A percentile compares a stretch with the other conserved stretches of the same genome.
Evolutionary conservation across 2,113 vertebrate genomes (phyloP).

Genomic region (Arenaria interpres): DNA sequence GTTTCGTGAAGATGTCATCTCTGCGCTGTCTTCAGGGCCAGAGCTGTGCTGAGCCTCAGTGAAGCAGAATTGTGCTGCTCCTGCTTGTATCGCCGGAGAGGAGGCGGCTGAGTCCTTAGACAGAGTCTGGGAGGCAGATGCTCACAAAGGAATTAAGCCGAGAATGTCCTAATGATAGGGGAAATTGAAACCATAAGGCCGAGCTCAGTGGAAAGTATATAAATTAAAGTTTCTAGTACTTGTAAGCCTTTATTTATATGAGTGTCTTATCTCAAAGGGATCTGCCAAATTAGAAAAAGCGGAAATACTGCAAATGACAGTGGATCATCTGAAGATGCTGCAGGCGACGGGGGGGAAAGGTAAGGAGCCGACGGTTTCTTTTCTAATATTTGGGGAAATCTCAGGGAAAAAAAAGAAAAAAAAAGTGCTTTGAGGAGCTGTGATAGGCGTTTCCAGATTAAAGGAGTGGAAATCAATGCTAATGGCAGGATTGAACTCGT

Average conservation of each 20-base stretch:
- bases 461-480: conserved; percentile 87
- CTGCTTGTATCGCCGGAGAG: background rate
- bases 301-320: conserved; percentile 98
- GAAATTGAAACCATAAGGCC: conserved; percentile 65
- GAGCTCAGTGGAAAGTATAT: conserved; percentile 44
- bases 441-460: conserved; percentile 79
- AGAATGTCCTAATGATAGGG: conserved; percentile 48
- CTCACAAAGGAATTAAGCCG: conserved; percentile 44
- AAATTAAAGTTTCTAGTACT: conserved; percentile 60
- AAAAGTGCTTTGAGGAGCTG: conserved; percentile 74
- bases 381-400: conserved; percentile 61
- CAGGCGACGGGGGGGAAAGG: conserved; percentile 94
- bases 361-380: conserved; percentile 67
- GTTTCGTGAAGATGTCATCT: background rate
- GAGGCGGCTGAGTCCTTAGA: background rate
- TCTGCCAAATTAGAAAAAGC: conserved; percentile 98
- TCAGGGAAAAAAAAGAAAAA: conserved; percentile 21
- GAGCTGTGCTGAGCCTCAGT: background rate
- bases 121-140: conserved; percentile 58
- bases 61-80: background rate
- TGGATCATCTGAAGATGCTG: conserved; percentile 97
- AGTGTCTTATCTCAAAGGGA: conserved; percentile 80
- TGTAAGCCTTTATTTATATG: conserved; percentile 57
- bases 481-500: conserved; percentile 90
- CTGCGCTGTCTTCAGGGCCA: background rate